Evolutionary conservation across 1,140 invertebrate species (phyloP).

Genomic region (Dufourea novaeangliae): DNA sequence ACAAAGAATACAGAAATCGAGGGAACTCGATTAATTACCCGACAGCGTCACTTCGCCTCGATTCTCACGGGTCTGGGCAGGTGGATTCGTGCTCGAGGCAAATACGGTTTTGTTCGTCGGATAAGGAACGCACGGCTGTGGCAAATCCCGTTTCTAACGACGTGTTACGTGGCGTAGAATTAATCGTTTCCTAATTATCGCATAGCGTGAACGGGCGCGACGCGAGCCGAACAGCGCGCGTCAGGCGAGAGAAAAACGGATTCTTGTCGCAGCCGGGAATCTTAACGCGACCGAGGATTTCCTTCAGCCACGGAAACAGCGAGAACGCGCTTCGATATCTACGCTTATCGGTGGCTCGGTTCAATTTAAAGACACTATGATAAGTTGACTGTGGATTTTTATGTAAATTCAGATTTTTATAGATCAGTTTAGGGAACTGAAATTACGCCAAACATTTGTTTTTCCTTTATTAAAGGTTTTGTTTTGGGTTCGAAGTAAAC

Average conservation of each 20-base stretch:
- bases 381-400: too few species aligned
- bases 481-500: too few species aligned
- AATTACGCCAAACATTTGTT: too few species aligned
- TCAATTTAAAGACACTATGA: conserved; percentile 40
- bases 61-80: too few species aligned
- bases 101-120: conserved; percentile 65
- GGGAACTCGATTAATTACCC: not conserved
- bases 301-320: conserved; percentile 34
- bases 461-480: too few species aligned
- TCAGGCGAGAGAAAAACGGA: conserved; percentile 50
- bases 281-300: conserved; percentile 46
- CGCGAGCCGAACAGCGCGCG: not conserved
- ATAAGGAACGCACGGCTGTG: conserved; percentile 39
- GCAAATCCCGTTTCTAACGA: conserved; percentile 59
- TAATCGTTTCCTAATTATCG: conserved; percentile 69
- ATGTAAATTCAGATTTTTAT: too few species aligned
- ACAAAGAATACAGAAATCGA: too few species aligned
- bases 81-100: conserved; percentile 41
- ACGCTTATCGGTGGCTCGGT: conserved; percentile 23
- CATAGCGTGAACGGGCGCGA: conserved; percentile 66
- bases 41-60: too few species aligned
- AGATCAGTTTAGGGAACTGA: too few species aligned
- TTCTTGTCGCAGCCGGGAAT: conserved; percentile 49
- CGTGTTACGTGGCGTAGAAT: conserved; percentile 57
- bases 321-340: conserved; percentile 20